Evolutionary conservation across 64 coral and sea anemone species (phyloP).

Genomic region (Trachythela sp.): DNA sequence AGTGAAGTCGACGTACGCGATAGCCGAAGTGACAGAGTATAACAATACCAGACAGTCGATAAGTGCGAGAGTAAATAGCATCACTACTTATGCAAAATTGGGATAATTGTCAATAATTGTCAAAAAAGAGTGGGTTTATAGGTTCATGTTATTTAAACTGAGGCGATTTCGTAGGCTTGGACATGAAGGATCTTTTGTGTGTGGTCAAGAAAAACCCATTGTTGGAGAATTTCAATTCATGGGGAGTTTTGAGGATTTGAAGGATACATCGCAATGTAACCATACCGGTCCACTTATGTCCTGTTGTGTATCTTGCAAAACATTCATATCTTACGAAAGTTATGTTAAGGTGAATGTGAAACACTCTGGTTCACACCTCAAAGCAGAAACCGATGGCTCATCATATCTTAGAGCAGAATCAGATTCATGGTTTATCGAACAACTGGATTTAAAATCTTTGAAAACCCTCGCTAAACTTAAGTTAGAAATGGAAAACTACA

Average conservation of each 20-base stretch:
- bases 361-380: background rate
- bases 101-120: too few relatives aligned
- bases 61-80: too few relatives aligned
- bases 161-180: background rate
- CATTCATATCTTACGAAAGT: background rate
- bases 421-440: constrained; percentile 51
- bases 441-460: constrained; percentile 60
- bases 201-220: background rate
- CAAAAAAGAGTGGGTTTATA: too few relatives aligned
- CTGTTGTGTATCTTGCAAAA: background rate
- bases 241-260: background rate
- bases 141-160: too few relatives aligned
- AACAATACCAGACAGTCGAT: too few relatives aligned
- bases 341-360: background rate
- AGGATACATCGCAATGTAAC: background rate
- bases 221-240: background rate
- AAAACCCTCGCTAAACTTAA: constrained; percentile 45
- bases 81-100: too few relatives aligned
- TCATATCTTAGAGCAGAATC: background rate
- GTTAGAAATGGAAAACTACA: constrained; percentile 58
- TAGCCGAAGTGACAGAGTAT: too few relatives aligned
- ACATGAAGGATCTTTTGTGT: background rate
- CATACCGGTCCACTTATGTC: background rate
- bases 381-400: background rate
- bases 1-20: too few relatives aligned